Evolutionary conservation across 2,888 invertebrate species (phyloP).

Genomic region (Nowickia ferox): DNA sequence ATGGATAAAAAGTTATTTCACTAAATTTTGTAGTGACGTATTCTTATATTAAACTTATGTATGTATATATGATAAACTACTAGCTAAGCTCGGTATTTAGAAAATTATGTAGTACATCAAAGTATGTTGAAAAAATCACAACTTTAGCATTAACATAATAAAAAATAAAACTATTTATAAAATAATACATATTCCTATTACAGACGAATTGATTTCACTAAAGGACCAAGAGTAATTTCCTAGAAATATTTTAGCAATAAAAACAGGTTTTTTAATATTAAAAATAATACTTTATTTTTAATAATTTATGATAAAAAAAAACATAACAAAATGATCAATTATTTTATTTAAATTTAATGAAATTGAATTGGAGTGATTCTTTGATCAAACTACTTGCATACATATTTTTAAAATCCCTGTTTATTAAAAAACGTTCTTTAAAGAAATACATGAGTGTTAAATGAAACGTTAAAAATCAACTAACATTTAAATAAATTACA

Average conservation of each 20-base stretch:
- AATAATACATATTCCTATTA: slow-evolving; percentile 30
- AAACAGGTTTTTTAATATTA: slow-evolving; percentile 33
- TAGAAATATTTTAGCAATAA: slow-evolving; percentile 50
- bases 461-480: slow-evolving; percentile 25
- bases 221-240: slow-evolving; percentile 66
- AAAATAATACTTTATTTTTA: neutral
- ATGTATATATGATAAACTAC: neutral
- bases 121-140: neutral
- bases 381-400: slow-evolving; percentile 1
- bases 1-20: slow-evolving; percentile 30
- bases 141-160: slow-evolving; percentile 23
- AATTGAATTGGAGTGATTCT: slow-evolving; percentile 33
- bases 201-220: slow-evolving; percentile 61
- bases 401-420: slow-evolving; percentile 47
- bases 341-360: slow-evolving; percentile 48
- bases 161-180: slow-evolving; percentile 16
- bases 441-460: slow-evolving; percentile 62
- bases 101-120: slow-evolving; percentile 25
- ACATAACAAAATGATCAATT: slow-evolving; percentile 62
- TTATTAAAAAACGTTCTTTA: slow-evolving; percentile 53
- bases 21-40: neutral
- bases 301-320: slow-evolving; percentile 20
- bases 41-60: slow-evolving; percentile 5
- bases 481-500: slow-evolving; percentile 23
- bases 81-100: neutral